Evolutionary conservation across 2,113 vertebrate genomes (phyloP).

Genomic region (Tinamus guttatus): DNA sequence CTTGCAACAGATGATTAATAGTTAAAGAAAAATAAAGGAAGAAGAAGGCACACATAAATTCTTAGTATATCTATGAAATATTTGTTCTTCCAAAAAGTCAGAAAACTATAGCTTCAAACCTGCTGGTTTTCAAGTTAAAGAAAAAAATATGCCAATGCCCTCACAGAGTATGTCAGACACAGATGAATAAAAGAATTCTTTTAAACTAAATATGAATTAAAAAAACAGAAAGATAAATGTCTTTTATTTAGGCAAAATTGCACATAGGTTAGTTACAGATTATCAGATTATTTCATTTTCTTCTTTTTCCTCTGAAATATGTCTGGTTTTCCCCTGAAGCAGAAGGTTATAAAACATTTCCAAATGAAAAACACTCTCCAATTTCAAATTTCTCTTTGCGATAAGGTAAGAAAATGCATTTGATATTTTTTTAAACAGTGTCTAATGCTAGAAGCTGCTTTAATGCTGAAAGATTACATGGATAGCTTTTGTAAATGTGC

Average conservation of each 20-base stretch:
- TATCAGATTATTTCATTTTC: not conserved
- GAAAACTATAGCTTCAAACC: not conserved
- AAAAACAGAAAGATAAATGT: not conserved
- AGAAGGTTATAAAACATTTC: not conserved
- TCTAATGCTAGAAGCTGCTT: conserved; percentile 9
- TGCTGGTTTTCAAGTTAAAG: not conserved
- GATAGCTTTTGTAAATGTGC: conserved; percentile 35
- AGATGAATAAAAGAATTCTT: not conserved
- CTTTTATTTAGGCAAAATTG: not conserved
- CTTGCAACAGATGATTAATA: not conserved
- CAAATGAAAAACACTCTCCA: not conserved
- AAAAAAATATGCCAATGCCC: not conserved
- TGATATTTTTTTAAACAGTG: not conserved
- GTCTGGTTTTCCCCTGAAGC: not conserved
- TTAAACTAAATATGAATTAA: not conserved
- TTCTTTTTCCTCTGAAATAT: not conserved
- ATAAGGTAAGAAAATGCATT: not conserved
- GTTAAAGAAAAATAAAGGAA: not conserved
- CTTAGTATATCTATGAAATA: not conserved
- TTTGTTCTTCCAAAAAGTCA: not conserved
- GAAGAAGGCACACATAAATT: not conserved
- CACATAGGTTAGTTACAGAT: not conserved
- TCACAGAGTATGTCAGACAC: not conserved
- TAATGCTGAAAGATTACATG: conserved; percentile 42
- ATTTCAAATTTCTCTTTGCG: conserved; percentile 7